A percentile compares a stretch with the other conserved stretches of the same genome.
Evolutionary conservation across 64 coral and sea anemone genomes (phyloP).

Genomic region (Acropora yongei): DNA sequence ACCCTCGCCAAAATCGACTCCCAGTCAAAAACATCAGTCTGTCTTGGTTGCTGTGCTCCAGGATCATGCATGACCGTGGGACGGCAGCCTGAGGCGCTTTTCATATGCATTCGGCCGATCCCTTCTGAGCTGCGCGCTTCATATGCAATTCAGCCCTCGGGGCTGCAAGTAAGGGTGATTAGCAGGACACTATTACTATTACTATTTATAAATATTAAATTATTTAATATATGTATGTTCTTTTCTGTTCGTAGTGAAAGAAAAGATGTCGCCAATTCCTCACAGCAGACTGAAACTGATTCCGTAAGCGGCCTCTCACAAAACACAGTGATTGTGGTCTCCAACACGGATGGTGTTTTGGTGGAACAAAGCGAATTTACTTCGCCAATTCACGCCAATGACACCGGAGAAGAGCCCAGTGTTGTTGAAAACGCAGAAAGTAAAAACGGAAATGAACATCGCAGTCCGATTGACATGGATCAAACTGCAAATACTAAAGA

Average conservation of each 20-base stretch:
- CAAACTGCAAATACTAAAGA: not conserved
- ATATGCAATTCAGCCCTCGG: too few relatives aligned
- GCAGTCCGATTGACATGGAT: not conserved
- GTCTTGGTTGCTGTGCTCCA: too few relatives aligned
- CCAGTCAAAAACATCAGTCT: too few relatives aligned
- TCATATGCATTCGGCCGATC: too few relatives aligned
- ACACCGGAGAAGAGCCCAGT: not conserved
- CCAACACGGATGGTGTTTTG: not conserved
- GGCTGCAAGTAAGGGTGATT: too few relatives aligned
- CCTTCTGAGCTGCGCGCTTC: too few relatives aligned
- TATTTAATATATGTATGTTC: not conserved
- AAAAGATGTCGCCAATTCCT: conserved; percentile 8
- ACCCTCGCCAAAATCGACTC: too few relatives aligned
- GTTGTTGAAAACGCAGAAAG: not conserved
- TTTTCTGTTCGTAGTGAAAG: conserved; percentile 3
- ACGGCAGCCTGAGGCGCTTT: too few relatives aligned
- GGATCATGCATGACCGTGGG: too few relatives aligned
- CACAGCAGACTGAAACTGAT: not conserved
- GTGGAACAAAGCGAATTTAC: not conserved
- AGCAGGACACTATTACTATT: too few relatives aligned
- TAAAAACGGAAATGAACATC: not conserved
- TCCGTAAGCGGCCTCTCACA: not conserved
- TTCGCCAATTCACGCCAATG: not conserved
- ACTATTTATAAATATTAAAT: not conserved
- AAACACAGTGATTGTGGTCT: not conserved